A percentile compares a stretch with the other conserved stretches of the same genome.
These are phyloP conservation scores for Musca domestica DNA, from an alignment of 1,140 invertebrate genomes.

Conservation along the genomic window DNA sequence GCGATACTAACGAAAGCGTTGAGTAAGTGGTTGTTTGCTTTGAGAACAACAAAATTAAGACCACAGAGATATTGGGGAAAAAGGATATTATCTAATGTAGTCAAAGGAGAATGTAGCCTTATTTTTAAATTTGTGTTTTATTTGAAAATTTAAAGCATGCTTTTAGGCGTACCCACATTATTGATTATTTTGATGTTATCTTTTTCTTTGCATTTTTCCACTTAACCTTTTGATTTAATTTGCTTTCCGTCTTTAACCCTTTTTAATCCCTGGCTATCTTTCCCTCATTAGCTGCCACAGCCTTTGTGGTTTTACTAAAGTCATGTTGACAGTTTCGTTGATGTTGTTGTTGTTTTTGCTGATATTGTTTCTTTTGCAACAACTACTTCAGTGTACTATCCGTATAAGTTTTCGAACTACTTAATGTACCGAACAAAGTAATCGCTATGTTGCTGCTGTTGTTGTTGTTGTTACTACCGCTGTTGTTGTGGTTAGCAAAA, in stretches of 20 bases:
- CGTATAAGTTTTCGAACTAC: conserved; percentile 1
- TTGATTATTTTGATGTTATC: too few relatives aligned
- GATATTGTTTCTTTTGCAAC: not conserved
- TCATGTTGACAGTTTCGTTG: conserved; percentile 9
- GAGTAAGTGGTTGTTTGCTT: too few relatives aligned
- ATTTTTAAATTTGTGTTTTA: too few relatives aligned
- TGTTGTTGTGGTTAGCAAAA: not conserved
- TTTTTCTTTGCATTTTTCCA: not conserved
- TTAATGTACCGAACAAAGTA: conserved; percentile 13
- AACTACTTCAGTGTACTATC: not conserved
- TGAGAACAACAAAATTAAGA: too few relatives aligned
- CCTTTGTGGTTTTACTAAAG: conserved; percentile 9
- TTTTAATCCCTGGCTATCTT: not conserved
- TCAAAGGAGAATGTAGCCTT: too few relatives aligned
- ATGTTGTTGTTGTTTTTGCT: not conserved
- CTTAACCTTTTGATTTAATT: too few relatives aligned
- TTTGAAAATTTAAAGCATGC: not conserved
- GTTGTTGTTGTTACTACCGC: too few relatives aligned
- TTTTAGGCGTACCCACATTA: not conserved
- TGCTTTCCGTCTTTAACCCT: not conserved
- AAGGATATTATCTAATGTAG: too few relatives aligned
- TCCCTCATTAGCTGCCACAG: not conserved
- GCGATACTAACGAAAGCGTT: too few relatives aligned
- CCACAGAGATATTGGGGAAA: too few relatives aligned
- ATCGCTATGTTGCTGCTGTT: not conserved